A percentile compares a stretch with the other conserved stretches of the same genome.
These are phyloP conservation scores for Lithophane ornitopus DNA, from an alignment of 2,888 invertebrate species.

Conservation along the genomic window DNA sequence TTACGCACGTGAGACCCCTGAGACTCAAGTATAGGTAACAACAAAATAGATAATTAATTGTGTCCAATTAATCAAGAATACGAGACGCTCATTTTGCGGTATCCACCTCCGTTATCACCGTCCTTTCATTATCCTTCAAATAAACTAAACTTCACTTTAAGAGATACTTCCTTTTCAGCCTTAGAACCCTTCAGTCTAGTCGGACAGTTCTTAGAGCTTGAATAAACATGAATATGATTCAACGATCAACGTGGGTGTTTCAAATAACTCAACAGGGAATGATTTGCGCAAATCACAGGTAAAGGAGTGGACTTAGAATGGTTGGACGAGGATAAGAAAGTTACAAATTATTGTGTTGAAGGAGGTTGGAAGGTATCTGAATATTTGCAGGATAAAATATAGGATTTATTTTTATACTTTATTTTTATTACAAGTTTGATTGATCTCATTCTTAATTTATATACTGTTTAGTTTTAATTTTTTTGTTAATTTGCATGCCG, in stretches of 20 bases:
- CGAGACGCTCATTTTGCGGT: too few species aligned
- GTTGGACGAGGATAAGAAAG: conserved; percentile 35
- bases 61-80: too few species aligned
- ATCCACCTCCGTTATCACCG: too few species aligned
- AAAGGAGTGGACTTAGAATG: conserved; percentile 51
- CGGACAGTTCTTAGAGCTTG: conserved; percentile 20
- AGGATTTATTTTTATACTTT: too few species aligned
- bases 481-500: too few species aligned
- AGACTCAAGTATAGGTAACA: too few species aligned
- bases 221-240: conserved; percentile 65
- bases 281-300: conserved; percentile 70
- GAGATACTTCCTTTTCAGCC: neutral
- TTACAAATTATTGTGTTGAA: neutral
- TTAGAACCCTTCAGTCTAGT: conserved; percentile 1
- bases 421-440: too few species aligned
- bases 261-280: conserved; percentile 65
- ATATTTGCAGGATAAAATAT: too few species aligned
- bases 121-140: neutral
- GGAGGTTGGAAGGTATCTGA: neutral
- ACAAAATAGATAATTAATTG: too few species aligned
- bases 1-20: too few species aligned
- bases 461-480: too few species aligned
- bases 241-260: conserved; percentile 66
- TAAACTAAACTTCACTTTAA: neutral
- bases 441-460: too few species aligned